Evolutionary conservation across 1,140 invertebrate species (phyloP).

Genomic region (Phocides pigmalion): DNA sequence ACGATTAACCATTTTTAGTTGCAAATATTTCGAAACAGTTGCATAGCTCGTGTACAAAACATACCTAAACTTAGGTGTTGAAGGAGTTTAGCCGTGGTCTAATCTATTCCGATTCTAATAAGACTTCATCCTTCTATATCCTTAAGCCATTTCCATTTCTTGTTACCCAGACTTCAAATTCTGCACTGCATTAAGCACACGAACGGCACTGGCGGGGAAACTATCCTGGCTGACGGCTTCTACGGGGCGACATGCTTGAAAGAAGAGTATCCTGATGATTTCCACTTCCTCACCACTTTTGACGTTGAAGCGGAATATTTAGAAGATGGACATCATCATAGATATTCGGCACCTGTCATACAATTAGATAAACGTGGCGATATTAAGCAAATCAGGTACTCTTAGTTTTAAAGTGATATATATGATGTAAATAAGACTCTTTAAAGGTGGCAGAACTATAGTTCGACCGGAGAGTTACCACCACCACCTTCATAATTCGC

Average conservation of each 20-base stretch:
- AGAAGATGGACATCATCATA: conserved; percentile 84
- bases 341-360: conserved; percentile 83
- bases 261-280: conserved; percentile 81
- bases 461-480: too few species aligned
- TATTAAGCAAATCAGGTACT: conserved; percentile 83
- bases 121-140: too few species aligned
- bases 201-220: conserved; percentile 87
- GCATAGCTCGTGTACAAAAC: too few species aligned
- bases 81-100: too few species aligned
- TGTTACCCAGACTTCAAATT: conserved; percentile 85
- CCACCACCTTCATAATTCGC: too few species aligned
- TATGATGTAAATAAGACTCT: too few species aligned
- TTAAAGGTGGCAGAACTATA: too few species aligned
- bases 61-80: too few species aligned
- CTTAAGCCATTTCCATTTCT: neutral
- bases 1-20: too few species aligned
- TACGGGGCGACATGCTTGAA: conserved; percentile 85
- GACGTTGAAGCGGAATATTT: conserved; percentile 87
- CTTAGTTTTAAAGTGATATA: conserved; percentile 7
- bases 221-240: conserved; percentile 88
- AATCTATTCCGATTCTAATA: too few species aligned
- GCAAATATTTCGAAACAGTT: too few species aligned
- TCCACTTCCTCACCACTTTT: conserved; percentile 83
- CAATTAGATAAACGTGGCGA: conserved; percentile 80
- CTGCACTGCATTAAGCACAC: conserved; percentile 87